phyloP scores from a whole-genome alignment of 1,140 invertebrate genomes.

The Probaryconus sp. region DNA sequence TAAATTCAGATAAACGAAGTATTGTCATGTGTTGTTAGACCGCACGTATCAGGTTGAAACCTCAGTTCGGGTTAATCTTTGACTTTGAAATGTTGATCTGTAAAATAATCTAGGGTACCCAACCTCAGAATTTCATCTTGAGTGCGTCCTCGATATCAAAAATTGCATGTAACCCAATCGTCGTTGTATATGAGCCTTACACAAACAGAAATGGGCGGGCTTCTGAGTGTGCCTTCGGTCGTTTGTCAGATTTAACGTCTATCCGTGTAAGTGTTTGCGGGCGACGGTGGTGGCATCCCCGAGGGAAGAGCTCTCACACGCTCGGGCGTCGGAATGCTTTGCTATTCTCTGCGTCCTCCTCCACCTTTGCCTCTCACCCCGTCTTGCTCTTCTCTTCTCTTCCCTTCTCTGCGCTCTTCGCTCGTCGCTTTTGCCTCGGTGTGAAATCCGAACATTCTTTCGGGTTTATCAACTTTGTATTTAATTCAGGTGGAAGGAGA shows the following conservation, averaged over 20 bases:
- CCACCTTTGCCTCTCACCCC: conserved; percentile 15
- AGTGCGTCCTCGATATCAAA: conserved; percentile 36
- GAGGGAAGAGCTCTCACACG: conserved; percentile 45
- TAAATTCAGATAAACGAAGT: too few species aligned
- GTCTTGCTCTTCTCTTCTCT: conserved; percentile 20
- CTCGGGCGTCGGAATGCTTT: conserved; percentile 47
- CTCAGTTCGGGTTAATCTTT: conserved; percentile 3
- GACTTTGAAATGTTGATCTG: conserved; percentile 18
- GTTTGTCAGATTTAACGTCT: conserved; percentile 61
- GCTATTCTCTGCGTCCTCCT: conserved; percentile 30
- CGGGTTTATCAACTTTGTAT: conserved; percentile 59
- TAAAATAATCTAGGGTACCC: conserved; percentile 16
- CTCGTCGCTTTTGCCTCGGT: conserved; percentile 12
- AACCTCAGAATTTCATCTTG: conserved; percentile 27
- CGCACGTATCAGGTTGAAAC: neutral
- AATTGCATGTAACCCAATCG: conserved; percentile 23
- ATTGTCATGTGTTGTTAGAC: too few species aligned
- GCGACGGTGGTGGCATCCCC: conserved; percentile 33
- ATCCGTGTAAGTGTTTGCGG: conserved; percentile 52
- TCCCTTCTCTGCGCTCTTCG: neutral
- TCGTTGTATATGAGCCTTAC: neutral
- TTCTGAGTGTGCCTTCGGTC: conserved; percentile 27
- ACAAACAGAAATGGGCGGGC: neutral
- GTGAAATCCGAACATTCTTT: conserved; percentile 57
- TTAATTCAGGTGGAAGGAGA: conserved; percentile 54